phyloP scores from a whole-genome alignment of 2,888 invertebrate genomes.

The Heliconius erato region DNA sequence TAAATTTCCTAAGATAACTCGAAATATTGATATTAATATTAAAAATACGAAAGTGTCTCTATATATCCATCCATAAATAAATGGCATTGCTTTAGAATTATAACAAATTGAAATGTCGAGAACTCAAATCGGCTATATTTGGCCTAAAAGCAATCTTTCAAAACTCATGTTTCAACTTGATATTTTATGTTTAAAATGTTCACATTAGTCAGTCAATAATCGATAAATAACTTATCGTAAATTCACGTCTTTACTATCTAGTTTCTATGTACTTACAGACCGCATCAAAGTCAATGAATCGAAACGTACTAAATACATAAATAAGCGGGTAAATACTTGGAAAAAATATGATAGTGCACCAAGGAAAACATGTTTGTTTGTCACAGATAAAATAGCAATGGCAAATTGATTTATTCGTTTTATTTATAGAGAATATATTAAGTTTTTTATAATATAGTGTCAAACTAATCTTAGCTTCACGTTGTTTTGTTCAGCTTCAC shows the following conservation, averaged over 20 bases:
- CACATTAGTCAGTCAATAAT: conserved; percentile 1
- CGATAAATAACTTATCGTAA: conserved; percentile 8
- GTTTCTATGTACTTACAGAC: conserved; percentile 7
- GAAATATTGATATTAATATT: too few species aligned
- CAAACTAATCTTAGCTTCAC: background rate
- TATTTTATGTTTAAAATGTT: background rate
- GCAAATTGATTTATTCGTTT: background rate
- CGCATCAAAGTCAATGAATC: conserved; percentile 13
- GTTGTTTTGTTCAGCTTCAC: too few species aligned
- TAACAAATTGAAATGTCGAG: background rate
- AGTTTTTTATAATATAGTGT: background rate
- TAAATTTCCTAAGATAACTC: background rate
- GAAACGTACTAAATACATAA: conserved; percentile 18
- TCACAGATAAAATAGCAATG: background rate
- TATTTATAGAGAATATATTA: background rate
- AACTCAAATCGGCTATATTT: background rate
- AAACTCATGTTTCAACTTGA: background rate
- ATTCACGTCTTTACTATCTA: conserved; percentile 5
- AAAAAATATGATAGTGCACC: background rate
- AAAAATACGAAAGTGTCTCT: too few species aligned
- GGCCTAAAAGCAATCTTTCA: background rate
- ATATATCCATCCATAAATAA: background rate
- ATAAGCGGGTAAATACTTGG: conserved; percentile 2
- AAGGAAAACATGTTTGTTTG: conserved; percentile 13
- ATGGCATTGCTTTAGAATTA: background rate